Evolutionary conservation across 1,140 invertebrate species (phyloP).

Genomic region (Metaphire vulgaris): DNA sequence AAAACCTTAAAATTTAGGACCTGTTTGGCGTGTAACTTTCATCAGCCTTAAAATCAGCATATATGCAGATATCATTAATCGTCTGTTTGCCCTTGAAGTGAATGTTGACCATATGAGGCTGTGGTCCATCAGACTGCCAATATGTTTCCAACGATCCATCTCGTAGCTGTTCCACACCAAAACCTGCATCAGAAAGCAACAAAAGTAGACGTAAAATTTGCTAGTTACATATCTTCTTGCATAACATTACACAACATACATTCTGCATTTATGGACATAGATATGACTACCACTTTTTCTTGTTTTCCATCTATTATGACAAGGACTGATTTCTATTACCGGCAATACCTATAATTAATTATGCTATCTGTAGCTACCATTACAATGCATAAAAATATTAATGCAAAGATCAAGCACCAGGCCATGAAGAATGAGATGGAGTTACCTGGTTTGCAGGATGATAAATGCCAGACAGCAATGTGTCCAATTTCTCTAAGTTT

Average conservation of each 20-base stretch:
- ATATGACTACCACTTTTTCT: no score
- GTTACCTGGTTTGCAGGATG: constrained; percentile 92
- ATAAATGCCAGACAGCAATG: constrained; percentile 95
- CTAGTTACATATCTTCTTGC: neutral
- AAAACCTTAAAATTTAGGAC: no score
- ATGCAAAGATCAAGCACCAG: no score
- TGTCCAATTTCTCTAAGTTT: constrained; percentile 85
- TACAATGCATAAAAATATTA: no score
- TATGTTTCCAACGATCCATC: constrained; percentile 94
- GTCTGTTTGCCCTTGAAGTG: constrained; percentile 94
- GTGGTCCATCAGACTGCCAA: constrained; percentile 98
- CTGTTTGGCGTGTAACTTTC: constrained; percentile 96
- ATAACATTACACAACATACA: no score
- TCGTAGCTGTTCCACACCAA: constrained; percentile 91
- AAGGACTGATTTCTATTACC: no score
- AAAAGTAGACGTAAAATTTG: constrained; percentile 9
- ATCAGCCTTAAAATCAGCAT: constrained; percentile 95
- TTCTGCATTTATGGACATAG: no score
- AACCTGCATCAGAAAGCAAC: constrained; percentile 59
- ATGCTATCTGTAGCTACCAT: no score
- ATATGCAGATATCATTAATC: constrained; percentile 89
- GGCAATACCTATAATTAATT: no score
- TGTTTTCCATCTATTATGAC: no score
- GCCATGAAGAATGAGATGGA: no score
- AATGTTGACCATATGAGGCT: constrained; percentile 95